phyloP scores from a whole-genome alignment of 2,113 vertebrate species.

The Tenrec ecaudatus region DNA sequence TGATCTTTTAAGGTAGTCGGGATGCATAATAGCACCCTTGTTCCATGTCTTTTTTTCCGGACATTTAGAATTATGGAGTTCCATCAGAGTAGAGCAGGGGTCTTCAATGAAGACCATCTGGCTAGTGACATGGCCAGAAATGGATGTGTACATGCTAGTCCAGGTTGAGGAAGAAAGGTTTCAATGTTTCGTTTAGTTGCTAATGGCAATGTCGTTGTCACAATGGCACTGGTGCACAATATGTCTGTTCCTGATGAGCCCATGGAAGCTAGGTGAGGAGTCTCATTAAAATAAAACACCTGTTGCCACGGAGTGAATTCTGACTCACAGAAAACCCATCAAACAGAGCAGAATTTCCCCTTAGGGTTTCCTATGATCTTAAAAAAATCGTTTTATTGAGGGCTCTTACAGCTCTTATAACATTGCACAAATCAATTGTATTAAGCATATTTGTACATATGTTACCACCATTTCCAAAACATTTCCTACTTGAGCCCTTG shows the following conservation, averaged over 20 bases:
- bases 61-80: neutral
- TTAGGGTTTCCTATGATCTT: too few species aligned
- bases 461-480: too few species aligned
- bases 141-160: neutral
- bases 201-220: neutral
- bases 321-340: too few species aligned
- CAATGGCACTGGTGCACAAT: neutral
- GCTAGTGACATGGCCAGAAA: neutral
- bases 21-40: neutral
- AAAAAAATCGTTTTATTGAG: too few species aligned
- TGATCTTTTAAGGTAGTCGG: neutral
- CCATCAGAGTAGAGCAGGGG: neutral
- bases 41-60: neutral
- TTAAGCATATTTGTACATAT: too few species aligned
- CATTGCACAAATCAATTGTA: too few species aligned
- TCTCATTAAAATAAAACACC: too few species aligned
- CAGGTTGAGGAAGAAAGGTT: neutral
- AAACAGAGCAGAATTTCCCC: too few species aligned
- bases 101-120: neutral
- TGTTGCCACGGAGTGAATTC: too few species aligned
- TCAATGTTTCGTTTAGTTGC: neutral
- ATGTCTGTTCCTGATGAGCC: neutral
- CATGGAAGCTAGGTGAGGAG: neutral
- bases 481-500: too few species aligned
- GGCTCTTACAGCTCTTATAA: too few species aligned